A percentile compares a stretch with the other conserved stretches of the same genome.
Evolutionary conservation across 2,113 vertebrate genomes (phyloP).

Genomic region (Pao palembangensis): DNA sequence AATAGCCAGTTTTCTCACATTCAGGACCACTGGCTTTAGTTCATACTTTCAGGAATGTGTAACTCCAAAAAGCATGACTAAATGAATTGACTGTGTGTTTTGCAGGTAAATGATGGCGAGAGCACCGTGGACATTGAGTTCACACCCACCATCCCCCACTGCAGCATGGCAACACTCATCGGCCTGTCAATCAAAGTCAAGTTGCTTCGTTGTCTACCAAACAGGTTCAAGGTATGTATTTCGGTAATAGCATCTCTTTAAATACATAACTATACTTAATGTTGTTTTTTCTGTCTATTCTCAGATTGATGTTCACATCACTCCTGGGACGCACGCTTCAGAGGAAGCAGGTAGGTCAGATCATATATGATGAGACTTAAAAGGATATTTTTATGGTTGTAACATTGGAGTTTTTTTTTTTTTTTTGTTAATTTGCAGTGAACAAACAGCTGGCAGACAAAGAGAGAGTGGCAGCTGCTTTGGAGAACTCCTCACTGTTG

Average conservation of each 20-base stretch:
- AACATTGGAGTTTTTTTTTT: too few relatives aligned
- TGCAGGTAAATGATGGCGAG: conserved; percentile 82
- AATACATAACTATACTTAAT: not conserved
- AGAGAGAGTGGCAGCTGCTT: conserved; percentile 91
- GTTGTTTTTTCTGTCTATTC: conserved; percentile 3
- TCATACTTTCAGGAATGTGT: too few relatives aligned
- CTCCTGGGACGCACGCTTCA: conserved; percentile 89
- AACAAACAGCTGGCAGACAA: conserved; percentile 98
- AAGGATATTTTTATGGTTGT: not conserved
- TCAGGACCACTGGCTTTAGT: too few relatives aligned
- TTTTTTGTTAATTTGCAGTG: conserved; percentile 68
- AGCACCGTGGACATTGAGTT: conserved; percentile 85
- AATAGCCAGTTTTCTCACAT: too few relatives aligned
- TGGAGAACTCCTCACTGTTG: conserved; percentile 93
- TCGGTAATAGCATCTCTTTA: not conserved
- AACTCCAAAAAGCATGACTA: too few relatives aligned
- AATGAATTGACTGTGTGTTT: too few relatives aligned
- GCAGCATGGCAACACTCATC: conserved; percentile 97
- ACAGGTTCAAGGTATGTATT: conserved; percentile 86
- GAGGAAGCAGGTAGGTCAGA: conserved; percentile 83
- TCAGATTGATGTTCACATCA: conserved; percentile 95
- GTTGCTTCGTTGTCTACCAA: conserved; percentile 86
- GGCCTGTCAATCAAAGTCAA: conserved; percentile 98
- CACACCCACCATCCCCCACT: conserved; percentile 96
- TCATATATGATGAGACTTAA: not conserved